Conservation (phyloP, 2,888 invertebrate genomes). For the Caenorhabditis virilis region DNA sequence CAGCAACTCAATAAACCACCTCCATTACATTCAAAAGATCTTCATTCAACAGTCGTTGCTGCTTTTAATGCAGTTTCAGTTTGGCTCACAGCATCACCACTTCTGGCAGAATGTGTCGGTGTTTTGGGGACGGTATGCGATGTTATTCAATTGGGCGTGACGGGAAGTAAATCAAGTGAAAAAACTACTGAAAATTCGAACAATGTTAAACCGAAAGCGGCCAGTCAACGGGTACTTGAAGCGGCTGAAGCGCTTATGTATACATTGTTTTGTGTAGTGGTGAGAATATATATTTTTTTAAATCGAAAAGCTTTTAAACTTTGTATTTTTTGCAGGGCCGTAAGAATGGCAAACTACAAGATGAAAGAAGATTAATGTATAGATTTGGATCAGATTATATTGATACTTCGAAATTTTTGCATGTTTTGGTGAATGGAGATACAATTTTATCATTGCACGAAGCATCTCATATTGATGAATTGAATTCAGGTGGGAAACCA, state of each 20-base stretch:
- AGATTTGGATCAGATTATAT: conserved; percentile 57
- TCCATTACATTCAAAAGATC: conserved; percentile 88
- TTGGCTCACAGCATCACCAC: conserved; percentile 90
- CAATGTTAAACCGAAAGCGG: conserved; percentile 73
- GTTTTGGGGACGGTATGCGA: conserved; percentile 90
- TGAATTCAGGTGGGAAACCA: conserved; percentile 39
- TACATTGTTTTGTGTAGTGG: conserved; percentile 59
- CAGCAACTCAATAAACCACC: conserved; percentile 93
- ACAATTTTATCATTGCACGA: conserved; percentile 64
- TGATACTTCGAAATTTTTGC: conserved; percentile 49
- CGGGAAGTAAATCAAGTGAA: conserved; percentile 74
- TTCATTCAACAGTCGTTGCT: conserved; percentile 83
- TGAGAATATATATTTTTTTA: conserved; percentile 16
- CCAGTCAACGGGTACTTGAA: conserved; percentile 94
- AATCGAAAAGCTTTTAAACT: not conserved
- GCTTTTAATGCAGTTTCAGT: conserved; percentile 74
- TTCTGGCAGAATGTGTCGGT: conserved; percentile 86
- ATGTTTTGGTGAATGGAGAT: conserved; percentile 62
- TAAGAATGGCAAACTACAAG: conserved; percentile 36
- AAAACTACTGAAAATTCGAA: not conserved
- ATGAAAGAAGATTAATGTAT: conserved; percentile 54
- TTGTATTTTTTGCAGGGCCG: conserved; percentile 13
- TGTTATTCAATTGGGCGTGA: conserved; percentile 94
- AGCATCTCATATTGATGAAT: conserved; percentile 53
- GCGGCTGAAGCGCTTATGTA: conserved; percentile 92